Evolutionary conservation across 2,113 vertebrate species (phyloP).

Genomic region (Enhydra lutris): DNA sequence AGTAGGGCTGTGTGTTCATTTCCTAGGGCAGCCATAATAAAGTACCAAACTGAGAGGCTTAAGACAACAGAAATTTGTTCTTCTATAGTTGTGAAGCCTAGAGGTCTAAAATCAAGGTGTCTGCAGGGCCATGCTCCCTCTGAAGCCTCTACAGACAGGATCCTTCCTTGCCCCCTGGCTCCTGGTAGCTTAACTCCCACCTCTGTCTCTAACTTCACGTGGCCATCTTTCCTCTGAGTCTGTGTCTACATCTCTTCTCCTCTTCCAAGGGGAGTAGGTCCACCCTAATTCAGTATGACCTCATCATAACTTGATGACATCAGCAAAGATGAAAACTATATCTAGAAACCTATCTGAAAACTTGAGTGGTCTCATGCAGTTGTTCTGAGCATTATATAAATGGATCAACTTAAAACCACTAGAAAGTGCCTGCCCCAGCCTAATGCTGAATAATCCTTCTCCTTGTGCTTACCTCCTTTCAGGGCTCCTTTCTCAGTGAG

Average conservation of each 20-base stretch:
- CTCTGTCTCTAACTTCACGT: background rate
- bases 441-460: background rate
- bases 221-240: background rate
- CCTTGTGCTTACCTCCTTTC: background rate
- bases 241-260: background rate
- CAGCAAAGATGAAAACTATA: background rate
- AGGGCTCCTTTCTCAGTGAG: background rate
- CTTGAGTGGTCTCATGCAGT: background rate
- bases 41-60: background rate
- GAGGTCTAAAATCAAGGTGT: background rate
- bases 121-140: background rate
- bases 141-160: background rate
- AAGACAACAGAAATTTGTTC: background rate
- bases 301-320: background rate
- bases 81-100: background rate
- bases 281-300: background rate
- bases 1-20: rapidly evolving
- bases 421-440: background rate
- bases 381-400: background rate
- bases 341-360: background rate
- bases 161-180: background rate
- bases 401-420: background rate
- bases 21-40: background rate
- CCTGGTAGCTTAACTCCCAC: background rate
- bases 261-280: background rate